Evolutionary conservation across 1,140 invertebrate genomes (phyloP).

Genomic region (Temnothorax curvispinosus): DNA sequence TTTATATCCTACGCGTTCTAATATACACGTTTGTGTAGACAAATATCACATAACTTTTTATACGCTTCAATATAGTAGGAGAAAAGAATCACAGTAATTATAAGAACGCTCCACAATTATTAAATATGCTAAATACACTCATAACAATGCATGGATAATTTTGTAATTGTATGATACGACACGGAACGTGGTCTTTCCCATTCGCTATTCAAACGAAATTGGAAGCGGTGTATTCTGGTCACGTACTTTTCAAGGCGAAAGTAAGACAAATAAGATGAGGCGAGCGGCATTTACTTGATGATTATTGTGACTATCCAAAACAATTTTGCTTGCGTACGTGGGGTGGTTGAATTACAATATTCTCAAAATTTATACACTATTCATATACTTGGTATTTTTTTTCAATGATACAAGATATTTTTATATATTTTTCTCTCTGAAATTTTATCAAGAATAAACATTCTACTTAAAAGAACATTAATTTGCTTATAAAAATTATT

Average conservation of each 20-base stretch:
- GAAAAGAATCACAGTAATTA: not conserved
- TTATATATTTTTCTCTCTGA: not conserved
- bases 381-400: not conserved
- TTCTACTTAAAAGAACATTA: not conserved
- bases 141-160: not conserved
- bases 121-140: not conserved
- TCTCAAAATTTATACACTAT: not conserved
- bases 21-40: not conserved
- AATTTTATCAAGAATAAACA: not conserved
- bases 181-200: not conserved
- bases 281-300: not conserved
- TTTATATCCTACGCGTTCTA: not conserved
- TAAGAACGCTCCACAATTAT: not conserved
- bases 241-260: constrained; percentile 37
- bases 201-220: constrained; percentile 30
- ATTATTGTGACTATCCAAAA: constrained; percentile 25
- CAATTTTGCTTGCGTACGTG: not conserved
- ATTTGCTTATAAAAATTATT: not conserved
- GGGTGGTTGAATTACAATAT: not conserved
- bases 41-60: not conserved
- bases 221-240: not conserved
- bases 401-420: not conserved
- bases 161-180: constrained; percentile 13
- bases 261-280: constrained; percentile 29
- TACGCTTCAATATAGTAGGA: not conserved